These are phyloP conservation scores for Eupithecia exiguata DNA, from an alignment of 2,888 invertebrate species.

Conservation along the genomic window DNA sequence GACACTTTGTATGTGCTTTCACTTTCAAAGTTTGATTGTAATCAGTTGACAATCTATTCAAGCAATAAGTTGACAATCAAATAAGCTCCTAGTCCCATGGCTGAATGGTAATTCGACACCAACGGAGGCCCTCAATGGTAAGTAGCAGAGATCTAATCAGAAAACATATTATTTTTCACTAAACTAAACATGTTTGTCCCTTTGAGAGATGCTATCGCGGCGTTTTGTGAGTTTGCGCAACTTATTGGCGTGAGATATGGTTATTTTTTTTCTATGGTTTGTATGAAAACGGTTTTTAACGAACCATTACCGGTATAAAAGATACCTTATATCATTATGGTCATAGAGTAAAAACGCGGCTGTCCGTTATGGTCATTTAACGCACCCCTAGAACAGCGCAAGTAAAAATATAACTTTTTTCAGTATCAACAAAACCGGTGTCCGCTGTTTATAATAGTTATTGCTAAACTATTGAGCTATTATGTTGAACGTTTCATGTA, in stretches of 20 bases:
- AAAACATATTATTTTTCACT: conserved; percentile 81
- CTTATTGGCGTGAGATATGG: conserved; percentile 62
- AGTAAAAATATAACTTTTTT: too few relatives aligned
- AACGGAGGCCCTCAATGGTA: conserved; percentile 42
- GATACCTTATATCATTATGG: background rate
- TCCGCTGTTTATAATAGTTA: too few relatives aligned
- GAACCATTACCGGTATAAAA: conserved; percentile 29
- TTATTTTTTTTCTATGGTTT: conserved; percentile 41
- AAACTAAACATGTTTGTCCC: conserved; percentile 62
- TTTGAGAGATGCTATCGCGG: conserved; percentile 54
- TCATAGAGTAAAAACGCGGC: background rate
- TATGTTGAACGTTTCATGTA: too few relatives aligned
- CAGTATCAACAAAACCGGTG: too few relatives aligned
- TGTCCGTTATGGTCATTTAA: too few relatives aligned
- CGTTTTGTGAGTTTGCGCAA: conserved; percentile 53
- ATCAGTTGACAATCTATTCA: conserved; percentile 14
- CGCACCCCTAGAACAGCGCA: too few relatives aligned
- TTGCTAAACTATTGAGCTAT: too few relatives aligned
- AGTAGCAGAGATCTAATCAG: conserved; percentile 65
- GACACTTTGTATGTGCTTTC: background rate
- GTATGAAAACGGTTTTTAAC: conserved; percentile 53
- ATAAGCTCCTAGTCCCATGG: conserved; percentile 48
- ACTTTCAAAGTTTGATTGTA: conserved; percentile 4
- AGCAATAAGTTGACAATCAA: conserved; percentile 3
- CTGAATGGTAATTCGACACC: conserved; percentile 60